Percentiles rank a stretch among this genome's conserved stretches.
These are phyloP conservation scores for Clarias batrachus DNA, from an alignment of 2,113 vertebrate species.

Conservation along the genomic window DNA sequence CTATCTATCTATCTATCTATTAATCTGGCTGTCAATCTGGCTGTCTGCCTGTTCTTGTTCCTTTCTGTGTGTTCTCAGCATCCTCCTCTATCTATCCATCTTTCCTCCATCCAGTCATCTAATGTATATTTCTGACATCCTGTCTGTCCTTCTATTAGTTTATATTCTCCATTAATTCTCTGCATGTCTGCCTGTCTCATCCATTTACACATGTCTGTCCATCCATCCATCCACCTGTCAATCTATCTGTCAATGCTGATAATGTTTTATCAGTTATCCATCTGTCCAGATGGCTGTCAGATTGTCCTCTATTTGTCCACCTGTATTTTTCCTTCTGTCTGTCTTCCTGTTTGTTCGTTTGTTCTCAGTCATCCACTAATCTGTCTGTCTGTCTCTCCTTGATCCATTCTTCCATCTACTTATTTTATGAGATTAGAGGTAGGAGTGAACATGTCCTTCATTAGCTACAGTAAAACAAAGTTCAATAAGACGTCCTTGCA, in stretches of 20 bases:
- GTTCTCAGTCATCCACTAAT: no score
- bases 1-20: no score
- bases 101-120: background rate
- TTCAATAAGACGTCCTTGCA: background rate
- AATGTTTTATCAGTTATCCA: background rate
- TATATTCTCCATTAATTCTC: no score
- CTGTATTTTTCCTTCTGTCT: background rate
- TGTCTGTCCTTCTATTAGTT: background rate
- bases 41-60: no score
- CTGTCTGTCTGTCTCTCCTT: background rate
- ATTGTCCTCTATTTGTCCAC: no score
- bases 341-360: background rate
- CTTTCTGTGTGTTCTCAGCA: background rate
- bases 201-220: background rate
- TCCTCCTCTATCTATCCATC: background rate
- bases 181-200: background rate
- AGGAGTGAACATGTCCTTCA: background rate
- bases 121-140: background rate
- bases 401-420: background rate
- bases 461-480: background rate
- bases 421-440: background rate
- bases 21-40: background rate
- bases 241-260: background rate
- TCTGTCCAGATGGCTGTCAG: background rate
- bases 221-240: background rate